Evolutionary conservation across 2,113 vertebrate species (phyloP), one percentile per base, ranked within the genome.

Genomic region (Elanoides forficatus): DNA sequence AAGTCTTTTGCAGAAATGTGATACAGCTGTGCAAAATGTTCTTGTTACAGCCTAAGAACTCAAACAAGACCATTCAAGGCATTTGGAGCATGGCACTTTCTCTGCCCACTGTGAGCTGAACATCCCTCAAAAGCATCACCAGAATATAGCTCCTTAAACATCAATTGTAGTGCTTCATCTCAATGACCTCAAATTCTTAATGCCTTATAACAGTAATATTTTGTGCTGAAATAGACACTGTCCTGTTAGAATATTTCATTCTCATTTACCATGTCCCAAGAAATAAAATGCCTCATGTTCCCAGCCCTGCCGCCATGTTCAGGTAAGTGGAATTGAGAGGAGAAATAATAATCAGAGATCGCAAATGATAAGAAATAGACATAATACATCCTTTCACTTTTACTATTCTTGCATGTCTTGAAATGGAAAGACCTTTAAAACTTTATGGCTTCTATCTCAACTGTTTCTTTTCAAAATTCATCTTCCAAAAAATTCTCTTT

Each of bases 371-470:
- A 88, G 36, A 91, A 59, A 52, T 4, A 65, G 47, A 87, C 26
- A 43, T 23, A 89, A 60, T 42, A 65, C 1, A 1, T 93, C 90
- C n/a, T 85, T 88, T 81, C 60, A 56, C 19, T 82, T 86, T 55
- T 86, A 90, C 52, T 81, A 67, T 88, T 83, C 30, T 66, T 68
- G 32, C 34, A 22, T 36, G 47, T 59, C 76, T 76, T 72, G 58
- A 90, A 95, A 89, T 7, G 15, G 85, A 87, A 95, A 94, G 50
- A 70, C 8, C 29, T 94, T 95, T 93, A 86, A 91, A 91, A 94
- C 38, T 68, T 92, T 42, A 95, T 62, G 56, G 71, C 59, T 96
- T 93, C 59, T 78, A 86, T 90, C 2, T 0, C 55, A 86, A 86
- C 45, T 56, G 40, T 72, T 93, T 91, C 82, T 88, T 91, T 78